These are phyloP conservation scores for Ciconia stormi DNA, from an alignment of 2,113 vertebrate species.

Conservation along the genomic window DNA sequence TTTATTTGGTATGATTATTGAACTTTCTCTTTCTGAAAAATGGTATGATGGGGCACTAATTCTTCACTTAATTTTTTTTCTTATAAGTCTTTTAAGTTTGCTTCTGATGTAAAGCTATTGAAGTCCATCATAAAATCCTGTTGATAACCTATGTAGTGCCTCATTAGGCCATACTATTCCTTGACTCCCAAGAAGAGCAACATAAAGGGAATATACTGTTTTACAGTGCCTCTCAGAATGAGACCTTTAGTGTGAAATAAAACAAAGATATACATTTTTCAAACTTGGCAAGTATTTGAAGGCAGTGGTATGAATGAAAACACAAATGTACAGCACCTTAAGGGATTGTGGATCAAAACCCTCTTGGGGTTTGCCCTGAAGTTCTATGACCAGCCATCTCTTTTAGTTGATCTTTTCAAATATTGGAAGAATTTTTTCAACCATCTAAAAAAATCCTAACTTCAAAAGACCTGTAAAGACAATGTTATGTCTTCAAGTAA, in stretches of 20 bases:
- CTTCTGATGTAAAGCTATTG: conserved; percentile 34
- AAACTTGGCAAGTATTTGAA: conserved; percentile 54
- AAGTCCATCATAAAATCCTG: conserved; percentile 28
- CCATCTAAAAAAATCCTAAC: conserved; percentile 16
- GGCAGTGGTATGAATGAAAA: conserved; percentile 53
- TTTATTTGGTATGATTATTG: background rate
- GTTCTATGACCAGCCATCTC: conserved; percentile 35
- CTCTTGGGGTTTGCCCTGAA: conserved; percentile 62
- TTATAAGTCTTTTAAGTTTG: conserved; percentile 28
- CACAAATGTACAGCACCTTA: conserved; percentile 55
- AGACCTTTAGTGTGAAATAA: conserved; percentile 54
- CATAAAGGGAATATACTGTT: conserved; percentile 39
- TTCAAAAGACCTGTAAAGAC: conserved; percentile 60
- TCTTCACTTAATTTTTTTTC: conserved; percentile 5
- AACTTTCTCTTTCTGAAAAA: background rate
- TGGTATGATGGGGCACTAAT: background rate
- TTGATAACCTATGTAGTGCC: conserved; percentile 25
- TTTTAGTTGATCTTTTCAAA: conserved; percentile 59
- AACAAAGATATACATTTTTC: conserved; percentile 32
- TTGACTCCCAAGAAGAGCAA: conserved; percentile 33
- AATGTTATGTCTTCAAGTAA: conserved; percentile 54
- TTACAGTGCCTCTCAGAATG: conserved; percentile 46
- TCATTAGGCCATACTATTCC: conserved; percentile 53
- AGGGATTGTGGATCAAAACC: conserved; percentile 60
- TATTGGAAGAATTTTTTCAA: conserved; percentile 29